Evolutionary conservation across 2,888 invertebrate genomes (phyloP).

Genomic region (Andrena hattorfiana): DNA sequence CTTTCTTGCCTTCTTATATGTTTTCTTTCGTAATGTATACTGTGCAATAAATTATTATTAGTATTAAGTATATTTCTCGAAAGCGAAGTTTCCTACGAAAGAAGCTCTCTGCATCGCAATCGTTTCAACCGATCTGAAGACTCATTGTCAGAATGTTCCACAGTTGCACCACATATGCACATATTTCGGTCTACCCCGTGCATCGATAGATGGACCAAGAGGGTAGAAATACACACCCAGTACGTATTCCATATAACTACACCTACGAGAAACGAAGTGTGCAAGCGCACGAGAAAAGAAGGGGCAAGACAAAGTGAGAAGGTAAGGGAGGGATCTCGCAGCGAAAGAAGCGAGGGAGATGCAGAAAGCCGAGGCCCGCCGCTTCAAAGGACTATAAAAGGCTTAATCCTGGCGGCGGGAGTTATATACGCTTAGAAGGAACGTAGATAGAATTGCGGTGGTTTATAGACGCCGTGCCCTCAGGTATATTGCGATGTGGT

Average conservation of each 20-base stretch:
- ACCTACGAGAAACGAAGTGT: not conserved
- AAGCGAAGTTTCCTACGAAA: too few species aligned
- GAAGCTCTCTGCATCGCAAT: too few species aligned
- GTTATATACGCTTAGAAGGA: constrained; percentile 73
- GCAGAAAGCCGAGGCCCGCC: constrained; percentile 52
- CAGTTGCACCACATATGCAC: too few species aligned
- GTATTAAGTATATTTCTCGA: too few species aligned
- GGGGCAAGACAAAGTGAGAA: constrained; percentile 11
- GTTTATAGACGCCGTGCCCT: constrained; percentile 79
- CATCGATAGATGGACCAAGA: not conserved
- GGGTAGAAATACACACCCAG: not conserved
- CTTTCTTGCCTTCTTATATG: too few species aligned
- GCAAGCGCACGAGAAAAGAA: not conserved
- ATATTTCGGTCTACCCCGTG: not conserved
- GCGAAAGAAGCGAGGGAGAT: constrained; percentile 15
- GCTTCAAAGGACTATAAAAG: constrained; percentile 76
- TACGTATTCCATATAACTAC: too few species aligned
- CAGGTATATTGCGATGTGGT: constrained; percentile 77
- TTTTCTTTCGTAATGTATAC: too few species aligned
- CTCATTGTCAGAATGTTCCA: too few species aligned
- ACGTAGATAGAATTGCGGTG: constrained; percentile 80
- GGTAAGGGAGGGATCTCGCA: constrained; percentile 12
- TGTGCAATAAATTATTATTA: too few species aligned
- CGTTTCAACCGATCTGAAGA: too few species aligned
- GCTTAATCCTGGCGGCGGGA: constrained; percentile 76